Percentiles rank a stretch among this genome's conserved stretches.
Conservation (phyloP, 2,113 vertebrate species). For the Pantherophis guttatus region DNA sequence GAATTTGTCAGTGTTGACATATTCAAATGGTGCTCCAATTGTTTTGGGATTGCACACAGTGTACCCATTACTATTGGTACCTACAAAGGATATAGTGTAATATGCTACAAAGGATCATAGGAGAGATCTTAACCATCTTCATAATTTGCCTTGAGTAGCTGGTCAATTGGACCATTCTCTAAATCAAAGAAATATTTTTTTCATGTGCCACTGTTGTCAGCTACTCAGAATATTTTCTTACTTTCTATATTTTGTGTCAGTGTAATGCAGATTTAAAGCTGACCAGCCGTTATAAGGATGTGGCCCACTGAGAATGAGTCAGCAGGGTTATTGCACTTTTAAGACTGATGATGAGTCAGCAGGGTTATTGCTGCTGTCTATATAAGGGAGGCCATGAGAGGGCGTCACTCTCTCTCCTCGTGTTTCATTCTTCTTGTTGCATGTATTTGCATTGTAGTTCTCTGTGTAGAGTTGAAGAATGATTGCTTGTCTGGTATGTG, state of each 20-base stretch:
- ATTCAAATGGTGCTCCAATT: neutral
- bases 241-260: neutral
- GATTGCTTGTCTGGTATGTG: no score
- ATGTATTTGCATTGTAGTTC: no score
- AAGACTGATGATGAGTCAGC: no score
- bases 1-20: neutral
- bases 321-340: no score
- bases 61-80: neutral
- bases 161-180: neutral
- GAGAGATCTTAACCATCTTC: neutral
- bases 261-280: no score
- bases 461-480: no score
- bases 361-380: no score
- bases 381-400: no score
- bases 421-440: no score
- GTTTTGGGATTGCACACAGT: neutral
- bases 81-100: neutral
- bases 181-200: neutral
- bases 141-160: neutral
- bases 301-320: no score
- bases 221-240: neutral
- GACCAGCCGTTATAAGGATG: no score
- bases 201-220: neutral
- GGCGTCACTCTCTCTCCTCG: no score
- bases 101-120: neutral